Conservation (phyloP, 2,113 vertebrate species). For the Triplophysa dalaica region DNA sequence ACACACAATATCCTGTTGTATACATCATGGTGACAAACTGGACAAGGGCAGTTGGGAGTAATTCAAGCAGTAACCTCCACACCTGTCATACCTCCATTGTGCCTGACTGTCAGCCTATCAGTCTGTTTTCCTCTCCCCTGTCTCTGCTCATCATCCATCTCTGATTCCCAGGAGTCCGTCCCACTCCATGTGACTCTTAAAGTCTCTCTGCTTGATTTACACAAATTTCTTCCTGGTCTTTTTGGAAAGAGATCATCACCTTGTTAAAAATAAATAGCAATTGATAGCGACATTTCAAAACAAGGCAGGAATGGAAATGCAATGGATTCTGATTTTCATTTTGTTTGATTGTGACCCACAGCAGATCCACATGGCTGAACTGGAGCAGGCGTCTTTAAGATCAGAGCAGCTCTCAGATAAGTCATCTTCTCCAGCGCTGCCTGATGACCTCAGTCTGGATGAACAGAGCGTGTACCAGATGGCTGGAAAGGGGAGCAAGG, state of each 20-base stretch:
- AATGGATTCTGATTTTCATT: slow-evolving; percentile 17
- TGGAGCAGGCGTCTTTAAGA: slow-evolving; percentile 91
- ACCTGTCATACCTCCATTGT: slow-evolving; percentile 61
- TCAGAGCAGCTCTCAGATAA: slow-evolving; percentile 86
- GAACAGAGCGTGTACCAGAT: slow-evolving; percentile 79
- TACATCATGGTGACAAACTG: slow-evolving; percentile 61
- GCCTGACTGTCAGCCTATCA: slow-evolving; percentile 64
- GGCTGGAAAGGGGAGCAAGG: slow-evolving; percentile 79
- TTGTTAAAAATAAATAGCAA: too few species aligned
- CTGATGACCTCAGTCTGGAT: slow-evolving; percentile 90
- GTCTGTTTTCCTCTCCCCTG: slow-evolving; percentile 47
- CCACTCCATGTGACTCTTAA: slow-evolving; percentile 60
- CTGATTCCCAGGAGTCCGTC: slow-evolving; percentile 57
- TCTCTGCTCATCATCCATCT: slow-evolving; percentile 39
- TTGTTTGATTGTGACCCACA: slow-evolving; percentile 49
- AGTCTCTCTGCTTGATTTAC: neutral
- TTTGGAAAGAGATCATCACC: too few species aligned
- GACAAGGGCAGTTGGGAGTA: slow-evolving; percentile 60
- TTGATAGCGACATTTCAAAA: neutral
- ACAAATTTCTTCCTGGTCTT: neutral
- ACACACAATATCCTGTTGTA: slow-evolving; percentile 55
- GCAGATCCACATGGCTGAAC: slow-evolving; percentile 95
- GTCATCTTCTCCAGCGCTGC: slow-evolving; percentile 88
- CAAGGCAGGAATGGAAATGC: neutral
- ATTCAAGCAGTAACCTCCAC: slow-evolving; percentile 56